Evolutionary conservation across 2,888 invertebrate species (phyloP).

Genomic region (Nomada hirtipes): DNA sequence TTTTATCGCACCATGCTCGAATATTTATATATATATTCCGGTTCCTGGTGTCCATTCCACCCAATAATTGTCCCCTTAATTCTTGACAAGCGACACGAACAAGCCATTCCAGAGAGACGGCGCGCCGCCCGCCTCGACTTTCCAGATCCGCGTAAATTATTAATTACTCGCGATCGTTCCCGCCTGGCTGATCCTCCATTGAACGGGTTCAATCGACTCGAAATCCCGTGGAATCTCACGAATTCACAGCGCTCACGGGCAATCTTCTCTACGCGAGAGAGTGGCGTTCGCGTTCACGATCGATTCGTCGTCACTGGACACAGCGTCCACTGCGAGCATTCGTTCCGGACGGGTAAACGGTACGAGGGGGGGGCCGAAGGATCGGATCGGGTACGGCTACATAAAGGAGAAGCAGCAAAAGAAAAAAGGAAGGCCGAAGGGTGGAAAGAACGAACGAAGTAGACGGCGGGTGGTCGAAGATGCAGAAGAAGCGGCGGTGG

Average conservation of each 20-base stretch:
- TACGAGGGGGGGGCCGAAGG: conserved; percentile 22
- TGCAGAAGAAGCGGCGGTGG: conserved; percentile 46
- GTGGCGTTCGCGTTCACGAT: neutral
- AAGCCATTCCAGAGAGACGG: neutral
- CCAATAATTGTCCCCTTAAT: neutral
- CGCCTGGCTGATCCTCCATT: conserved; percentile 25
- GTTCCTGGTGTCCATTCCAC: neutral
- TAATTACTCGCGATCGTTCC: conserved; percentile 44
- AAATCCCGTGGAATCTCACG: conserved; percentile 38
- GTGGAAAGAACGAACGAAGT: neutral
- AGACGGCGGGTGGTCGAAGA: conserved; percentile 15
- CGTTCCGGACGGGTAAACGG: conserved; percentile 5
- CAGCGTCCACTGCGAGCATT: conserved; percentile 1
- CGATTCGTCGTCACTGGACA: conserved; percentile 20
- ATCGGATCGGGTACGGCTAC: neutral
- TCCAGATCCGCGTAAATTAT: conserved; percentile 35
- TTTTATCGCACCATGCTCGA: neutral
- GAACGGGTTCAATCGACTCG: conserved; percentile 45
- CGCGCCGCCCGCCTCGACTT: conserved; percentile 9
- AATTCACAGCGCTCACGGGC: conserved; percentile 28
- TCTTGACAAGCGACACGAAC: neutral
- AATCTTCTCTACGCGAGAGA: neutral
- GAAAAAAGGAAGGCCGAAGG: neutral
- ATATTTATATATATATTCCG: neutral
- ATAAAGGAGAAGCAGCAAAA: neutral